Evolutionary conservation across 1,140 invertebrate genomes (phyloP).

Genomic region (Anoplophora glabripennis): DNA sequence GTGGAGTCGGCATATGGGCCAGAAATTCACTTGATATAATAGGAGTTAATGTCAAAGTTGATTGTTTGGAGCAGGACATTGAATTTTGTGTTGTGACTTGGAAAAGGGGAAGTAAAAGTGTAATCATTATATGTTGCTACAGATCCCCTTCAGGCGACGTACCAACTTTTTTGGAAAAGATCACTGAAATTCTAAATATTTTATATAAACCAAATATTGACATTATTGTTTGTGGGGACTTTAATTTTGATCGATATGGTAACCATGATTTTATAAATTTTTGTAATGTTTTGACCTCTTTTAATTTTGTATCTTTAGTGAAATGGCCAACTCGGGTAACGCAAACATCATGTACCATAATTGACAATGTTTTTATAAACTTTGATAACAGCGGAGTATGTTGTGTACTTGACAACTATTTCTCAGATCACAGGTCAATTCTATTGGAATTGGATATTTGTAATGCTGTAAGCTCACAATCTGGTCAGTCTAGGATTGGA

Average conservation of each 20-base stretch:
- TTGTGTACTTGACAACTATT: not conserved
- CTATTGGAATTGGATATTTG: not conserved
- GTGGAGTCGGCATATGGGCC: too few relatives aligned
- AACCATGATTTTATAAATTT: not conserved
- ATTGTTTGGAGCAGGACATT: too few relatives aligned
- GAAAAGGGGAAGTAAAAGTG: too few relatives aligned
- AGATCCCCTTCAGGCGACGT: not conserved
- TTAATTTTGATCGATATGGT: not conserved
- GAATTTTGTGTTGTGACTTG: too few relatives aligned
- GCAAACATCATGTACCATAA: not conserved
- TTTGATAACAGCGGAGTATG: not conserved
- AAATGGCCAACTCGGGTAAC: not conserved
- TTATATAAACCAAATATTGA: not conserved
- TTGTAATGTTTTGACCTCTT: not conserved
- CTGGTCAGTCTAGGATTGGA: not conserved
- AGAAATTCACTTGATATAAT: too few relatives aligned
- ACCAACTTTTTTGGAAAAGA: not conserved
- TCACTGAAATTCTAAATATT: not conserved
- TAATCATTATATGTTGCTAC: not conserved
- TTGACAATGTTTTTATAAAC: not conserved
- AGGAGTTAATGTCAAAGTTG: too few relatives aligned
- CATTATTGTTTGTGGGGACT: not conserved
- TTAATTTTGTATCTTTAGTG: not conserved
- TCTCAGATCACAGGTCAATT: not conserved
- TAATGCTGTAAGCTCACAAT: too few relatives aligned